Evolutionary conservation across 2,113 vertebrate genomes (phyloP), one percentile per base, ranked within the genome.

Genomic region (Marcusenius ussheri): DNA sequence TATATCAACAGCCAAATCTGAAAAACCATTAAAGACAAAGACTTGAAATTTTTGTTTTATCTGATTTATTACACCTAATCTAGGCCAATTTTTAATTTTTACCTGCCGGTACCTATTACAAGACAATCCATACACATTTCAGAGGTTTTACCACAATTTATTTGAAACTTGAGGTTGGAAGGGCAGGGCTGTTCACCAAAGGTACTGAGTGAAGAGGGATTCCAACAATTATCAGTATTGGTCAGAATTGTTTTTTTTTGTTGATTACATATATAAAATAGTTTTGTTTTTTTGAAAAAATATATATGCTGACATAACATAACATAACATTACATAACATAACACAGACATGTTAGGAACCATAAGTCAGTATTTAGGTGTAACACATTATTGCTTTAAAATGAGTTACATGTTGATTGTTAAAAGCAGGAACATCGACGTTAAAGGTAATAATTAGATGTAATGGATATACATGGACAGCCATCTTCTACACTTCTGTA

Each of bases 331-430:
- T 11, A 49, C 47, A 49, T 53, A 53, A 53, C 51, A 56, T 35
- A 84, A 47, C 17, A 84, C 42, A 45, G 39, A 84, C 24, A 84
- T n/a, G 39, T 47, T 24, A 84, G 24, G 83, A 47, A 84, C 83
- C 17, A n/a, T 84, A 46, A 45, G 35, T 46, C 42, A 45, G 77
- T 42, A 39, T 47, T 84, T n/a, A 46, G 1, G 19, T 45, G 5
- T 42, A 62, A 88, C 19, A 62, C 56, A 88, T 66, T 88, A 88
- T 88, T 88, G 87, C 87, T 45, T 88, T 88, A 53, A 88, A 62
- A 62, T 42, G 19, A 42, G 35, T 53, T 31, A 87, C 49, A 51
- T 45, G 27, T 62, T 66, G 15, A 62, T 56, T 13, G 17, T 56
- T 35, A 56, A 53, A 53, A 53, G 8, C 50, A 39, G 15, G 27